Evolutionary conservation across 2,888 invertebrate species (phyloP), one percentile per base, ranked within the genome.

Genomic region (Sphaerophoria rueppellii): DNA sequence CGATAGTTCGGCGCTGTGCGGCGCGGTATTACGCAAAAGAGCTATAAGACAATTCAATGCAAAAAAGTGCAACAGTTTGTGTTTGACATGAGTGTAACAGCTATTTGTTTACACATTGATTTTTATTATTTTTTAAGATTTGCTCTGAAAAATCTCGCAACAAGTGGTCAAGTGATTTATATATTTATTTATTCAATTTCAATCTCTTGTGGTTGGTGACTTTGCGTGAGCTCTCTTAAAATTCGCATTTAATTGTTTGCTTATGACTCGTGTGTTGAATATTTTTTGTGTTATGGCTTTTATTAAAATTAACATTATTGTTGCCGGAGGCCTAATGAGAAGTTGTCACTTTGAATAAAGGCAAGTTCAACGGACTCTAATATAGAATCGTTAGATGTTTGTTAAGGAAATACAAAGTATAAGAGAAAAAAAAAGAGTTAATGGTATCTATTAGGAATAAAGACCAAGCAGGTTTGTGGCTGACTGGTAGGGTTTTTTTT

Each of bases 361-460:
- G 40, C 37, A 73, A 70, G 85, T 85, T 85, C 85, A 85, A 73
- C 70, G 85, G 69, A 81, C 85, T 63, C 57, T 48, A 43, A 37
- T 40, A 69, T 60, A 70, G 63, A 81, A 76, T 73, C 63, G 72
- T 77, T 73, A 80, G 54, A 67, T 40, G 40, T 54, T 54, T 67
- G 67, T 54, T 54, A 67, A 43, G 11, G 12, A 24, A 24, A 24
- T 24, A 24, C 24, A 24, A 24, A 24, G 24, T 24, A 9, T 5
- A 43, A 43, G 12, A 43, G 9, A 43, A 43, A 43, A 43, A 43
- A 11, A 9, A 50, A 65, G 65, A 50, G n/a, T 40, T 52, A 54
- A 67, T 67, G 12, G 37, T 54, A 34, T 16, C 50, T 65, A 67
- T 54, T 24, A 67, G 11, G 67, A 52, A 50, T 63, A 58, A 75